Base-by-base conservation (phyloP, 2,888 invertebrate species). In the Drosophila affinis region DNA sequence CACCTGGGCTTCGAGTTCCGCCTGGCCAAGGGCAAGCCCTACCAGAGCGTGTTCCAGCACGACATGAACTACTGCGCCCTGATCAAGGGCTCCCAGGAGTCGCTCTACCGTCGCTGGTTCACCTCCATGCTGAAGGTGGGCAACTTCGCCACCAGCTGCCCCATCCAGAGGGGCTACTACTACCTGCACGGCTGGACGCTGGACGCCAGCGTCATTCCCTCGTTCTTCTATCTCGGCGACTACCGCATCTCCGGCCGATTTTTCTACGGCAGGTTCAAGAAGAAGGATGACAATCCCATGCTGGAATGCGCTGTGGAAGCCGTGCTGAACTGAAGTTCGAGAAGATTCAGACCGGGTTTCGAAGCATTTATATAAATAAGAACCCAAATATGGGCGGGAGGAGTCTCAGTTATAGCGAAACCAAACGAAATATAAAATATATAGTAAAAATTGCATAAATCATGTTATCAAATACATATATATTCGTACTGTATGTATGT, bases 211-310 rank as follows among this genome's bases (percentile, higher is more conserved):
- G 48, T 73, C n/a, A 53, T 83, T 6, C 83, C 83, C 3, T 83
- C 83, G 0, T 88, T 79, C 55, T 27, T 83, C 1, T 79, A 79
- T 52, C 1, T 86, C 2, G 88, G 80, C 0, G 88, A 88, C 49
- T 83, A 88, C 69, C 77, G 87, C 0, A 75, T 88, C 6, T 32
- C 27, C 1, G 58, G 69, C 6, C 52, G 34, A 2, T 67, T 88
- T n/a, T 82, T 58, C 17, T 77, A 79, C 47, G 88, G 83, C 14
- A 72, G 77, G 27, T 68, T 59, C n/a, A 54, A 24, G 10, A 69
- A 67, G 10, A 57, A 7, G 9, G 9, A 39, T 6, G 44, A 62
- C 0, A 75, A 67, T 5, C 61, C 58, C 1, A 3, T 83, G 12
- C 9, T 83, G 9, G 63, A 83, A 2, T 83, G 81, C 39, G 39